phyloP scores from a whole-genome alignment of 2,888 invertebrate species.

The Drosophila aldrichi region DNA sequence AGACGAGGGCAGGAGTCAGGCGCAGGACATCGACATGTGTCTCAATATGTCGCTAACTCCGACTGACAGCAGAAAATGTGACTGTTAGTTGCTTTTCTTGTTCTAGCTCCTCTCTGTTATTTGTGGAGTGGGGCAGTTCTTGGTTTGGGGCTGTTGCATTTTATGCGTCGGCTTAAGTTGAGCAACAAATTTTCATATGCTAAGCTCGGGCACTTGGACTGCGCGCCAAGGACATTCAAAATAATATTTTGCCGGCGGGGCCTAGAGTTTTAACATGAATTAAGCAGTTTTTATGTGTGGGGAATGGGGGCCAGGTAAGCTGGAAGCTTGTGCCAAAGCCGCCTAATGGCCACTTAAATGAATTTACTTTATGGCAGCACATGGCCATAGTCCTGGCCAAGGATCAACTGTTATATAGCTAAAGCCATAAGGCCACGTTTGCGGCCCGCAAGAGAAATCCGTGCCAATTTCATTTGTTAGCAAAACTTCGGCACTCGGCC shows the following conservation, averaged over 20 bases:
- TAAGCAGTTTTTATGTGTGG: conserved; percentile 65
- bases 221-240: conserved; percentile 50
- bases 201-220: conserved; percentile 11
- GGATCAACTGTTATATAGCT: conserved; percentile 51
- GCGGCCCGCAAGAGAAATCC: conserved; percentile 44
- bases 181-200: conserved; percentile 69
- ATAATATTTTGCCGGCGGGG: conserved; percentile 45
- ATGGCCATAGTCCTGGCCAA: conserved; percentile 12
- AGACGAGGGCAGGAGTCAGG: neutral
- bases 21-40: conserved; percentile 68
- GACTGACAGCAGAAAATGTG: conserved; percentile 61
- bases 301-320: conserved; percentile 12
- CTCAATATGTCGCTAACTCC: conserved; percentile 52
- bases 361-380: conserved; percentile 67
- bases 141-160: conserved; percentile 48
- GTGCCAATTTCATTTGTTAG: conserved; percentile 72
- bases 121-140: neutral
- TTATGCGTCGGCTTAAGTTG: conserved; percentile 67
- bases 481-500: conserved; percentile 43
- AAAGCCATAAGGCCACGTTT: conserved; percentile 26
- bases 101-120: neutral
- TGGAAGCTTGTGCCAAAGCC: conserved; percentile 46
- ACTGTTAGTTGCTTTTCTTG: conserved; percentile 23
- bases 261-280: conserved; percentile 58
- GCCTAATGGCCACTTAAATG: conserved; percentile 74